Base-by-base conservation (phyloP, 2,888 invertebrate species). In the Digitonthophagus gazella region DNA sequence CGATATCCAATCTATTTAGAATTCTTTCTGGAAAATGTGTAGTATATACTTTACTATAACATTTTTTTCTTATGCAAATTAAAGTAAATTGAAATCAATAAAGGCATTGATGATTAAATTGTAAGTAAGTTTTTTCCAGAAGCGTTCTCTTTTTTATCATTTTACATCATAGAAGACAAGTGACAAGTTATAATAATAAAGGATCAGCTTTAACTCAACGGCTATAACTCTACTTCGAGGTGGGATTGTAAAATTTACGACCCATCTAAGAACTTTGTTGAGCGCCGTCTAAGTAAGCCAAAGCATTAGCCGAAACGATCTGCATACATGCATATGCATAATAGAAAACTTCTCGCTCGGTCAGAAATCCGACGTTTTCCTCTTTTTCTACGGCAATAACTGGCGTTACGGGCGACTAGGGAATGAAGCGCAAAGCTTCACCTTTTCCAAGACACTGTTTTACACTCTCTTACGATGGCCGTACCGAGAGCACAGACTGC, bases 391-490 rank as follows among this genome's bases (percentile, higher is more conserved):
- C 55, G 19, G 19, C 54, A 64, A 28, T 28, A 15, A 55, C 44
- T 55, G 44, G 18, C 28, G 72, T 74, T 74, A 73, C 69, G 72
- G 72, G 28, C 68, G 73, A 19, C 73, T 61, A 64, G 75, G 75
- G 74, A 74, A 55, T 56, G 58, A 65, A 15, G 19, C 20, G 54
- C 65, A 44, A 65, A 54, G 65, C 44, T 55, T 54, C 54, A 19
- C 28, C 16, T 73, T 72, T 71, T 74, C 72, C 14, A 69, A 74
- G 73, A 74, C 75, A 75, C 70, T 75, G 73, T 73, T 75, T 75
- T 75, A 75, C 75, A 75, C 75, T 73, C 74, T 72, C 72, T 72
- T 71, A 69, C 68, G 72, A 75, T 73, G 73, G 69, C 72, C 72
- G 74, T 69, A 73, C 73, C 71, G 74, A 74, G 73, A 74, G 69